Evolutionary conservation across 1,140 invertebrate genomes (phyloP).

Genomic region (fruit fly (Drosophila melanogaster)): DNA sequence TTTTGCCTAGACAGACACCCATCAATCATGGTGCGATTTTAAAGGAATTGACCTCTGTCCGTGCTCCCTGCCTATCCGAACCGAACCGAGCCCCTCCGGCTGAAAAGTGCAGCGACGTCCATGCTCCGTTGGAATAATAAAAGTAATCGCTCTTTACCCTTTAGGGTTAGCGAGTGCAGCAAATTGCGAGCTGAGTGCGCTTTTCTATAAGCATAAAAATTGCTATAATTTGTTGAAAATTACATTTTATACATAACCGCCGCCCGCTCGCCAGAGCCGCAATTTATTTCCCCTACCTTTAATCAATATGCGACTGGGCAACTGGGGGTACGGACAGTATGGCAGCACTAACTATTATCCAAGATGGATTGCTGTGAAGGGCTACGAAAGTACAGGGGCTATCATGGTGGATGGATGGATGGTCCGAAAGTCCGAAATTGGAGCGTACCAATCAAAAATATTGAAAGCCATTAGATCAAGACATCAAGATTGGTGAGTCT

Average conservation of each 20-base stretch:
- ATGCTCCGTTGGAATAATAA: conserved; percentile 67
- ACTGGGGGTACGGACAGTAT: conserved; percentile 40
- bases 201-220: conserved; percentile 83
- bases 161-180: conserved; percentile 79
- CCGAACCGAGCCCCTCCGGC: conserved; percentile 28
- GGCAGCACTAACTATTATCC: conserved; percentile 65
- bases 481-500: conserved; percentile 27
- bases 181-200: conserved; percentile 74
- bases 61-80: conserved; percentile 1
- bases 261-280: conserved; percentile 14
- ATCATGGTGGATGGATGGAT: conserved; percentile 3
- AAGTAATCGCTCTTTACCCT: conserved; percentile 84
- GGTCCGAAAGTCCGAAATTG: conserved; percentile 46
- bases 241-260: conserved; percentile 79
- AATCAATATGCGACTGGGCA: conserved; percentile 67
- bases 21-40: conserved; percentile 75
- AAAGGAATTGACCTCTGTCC: conserved; percentile 64
- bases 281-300: conserved; percentile 49
- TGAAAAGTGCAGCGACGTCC: conserved; percentile 8
- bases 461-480: conserved; percentile 43
- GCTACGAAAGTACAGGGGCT: neutral
- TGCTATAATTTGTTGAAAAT: conserved; percentile 84
- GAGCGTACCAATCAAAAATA: conserved; percentile 45
- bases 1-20: conserved; percentile 73
- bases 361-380: conserved; percentile 68